Percentiles rank a stretch among this genome's conserved stretches.
Evolutionary conservation across 37 sponge, comb jelly and placozoan genomes (phyloP).

Genomic region (Theonella swinhoei): DNA sequence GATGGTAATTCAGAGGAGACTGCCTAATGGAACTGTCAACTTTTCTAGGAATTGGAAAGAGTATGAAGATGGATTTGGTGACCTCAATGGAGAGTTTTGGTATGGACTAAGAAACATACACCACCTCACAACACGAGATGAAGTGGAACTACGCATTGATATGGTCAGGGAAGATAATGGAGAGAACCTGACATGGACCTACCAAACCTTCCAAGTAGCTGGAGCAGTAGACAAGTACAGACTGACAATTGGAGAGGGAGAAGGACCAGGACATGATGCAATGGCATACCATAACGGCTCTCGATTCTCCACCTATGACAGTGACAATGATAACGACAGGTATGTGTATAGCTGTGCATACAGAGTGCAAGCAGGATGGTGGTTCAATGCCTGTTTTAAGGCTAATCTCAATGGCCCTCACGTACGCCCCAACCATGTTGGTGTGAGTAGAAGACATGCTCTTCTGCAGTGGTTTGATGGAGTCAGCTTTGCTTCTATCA

Average conservation of each 20-base stretch:
- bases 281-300: constrained; percentile 19
- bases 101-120: constrained; percentile 31
- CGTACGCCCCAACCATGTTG: no score
- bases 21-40: constrained; percentile 2
- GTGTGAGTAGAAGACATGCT: neutral
- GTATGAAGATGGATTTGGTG: constrained; percentile 47
- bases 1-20: constrained; percentile 20
- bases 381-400: constrained; percentile 12
- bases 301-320: constrained; percentile 21
- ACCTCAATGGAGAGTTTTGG: constrained; percentile 30
- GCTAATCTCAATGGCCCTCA: constrained; percentile 40
- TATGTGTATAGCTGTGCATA: constrained; percentile 8
- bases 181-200: neutral
- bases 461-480: neutral
- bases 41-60: constrained; percentile 18
- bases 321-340: constrained; percentile 19
- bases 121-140: constrained; percentile 14
- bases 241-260: constrained; percentile 11
- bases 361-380: constrained; percentile 8
- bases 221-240: constrained; percentile 17
- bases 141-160: constrained; percentile 3
- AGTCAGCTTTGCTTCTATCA: no score
- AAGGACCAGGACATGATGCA: constrained; percentile 18
- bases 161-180: neutral
- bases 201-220: constrained; percentile 16